Base-by-base conservation (phyloP, 2,797 vertebrate species). In the Apogon hyalosoma region DNA sequence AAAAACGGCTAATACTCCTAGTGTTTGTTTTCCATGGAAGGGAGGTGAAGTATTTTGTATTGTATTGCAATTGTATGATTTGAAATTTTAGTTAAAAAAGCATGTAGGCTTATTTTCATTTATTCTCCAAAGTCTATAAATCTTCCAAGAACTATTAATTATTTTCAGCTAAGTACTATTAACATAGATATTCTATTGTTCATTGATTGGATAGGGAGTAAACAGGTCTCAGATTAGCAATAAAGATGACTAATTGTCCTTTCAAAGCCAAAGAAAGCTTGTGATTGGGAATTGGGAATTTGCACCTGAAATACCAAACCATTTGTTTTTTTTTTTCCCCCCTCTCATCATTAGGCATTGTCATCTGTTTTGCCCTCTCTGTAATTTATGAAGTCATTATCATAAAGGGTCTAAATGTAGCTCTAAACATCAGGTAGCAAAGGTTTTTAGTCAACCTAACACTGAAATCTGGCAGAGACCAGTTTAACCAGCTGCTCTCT, bases 371-470 rank as follows among this genome's bases (percentile, higher is more conserved):
- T 10, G 48, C 36, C 33, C 45, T 36, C 50, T 59, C 41, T 64
- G 33, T 80, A 39, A 69, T 80, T 74, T 76, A 48, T 52, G 21
- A 43, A 56, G 54, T 67, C 63, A 79, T 84, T 80, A 74, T 72
- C 39, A 54, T 53, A 39, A 49, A 40, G 18, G 36, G 19, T 54
- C 11, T 46, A 61, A 39, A 63, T 60, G 70, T 58, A 40, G 49
- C 15, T 63, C 14, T 38, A 39, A 45, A 60, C n/a, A 3, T 54
- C 47, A 59, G 60, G 19, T 73, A 62, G 69, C 59, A 47, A 33
- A 36, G 42, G 63, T 5, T 63, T 67, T 73, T 63, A 28, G 66
- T 70, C 50, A 66, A 56, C 13, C 42, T 66, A 49, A n/a, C n/a
- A 55, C 21, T 62, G 19, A 68, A 33, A 66, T 55, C 73, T 61